Base-by-base conservation (phyloP, 2,113 vertebrate genomes). In the Charadrius vociferus region DNA sequence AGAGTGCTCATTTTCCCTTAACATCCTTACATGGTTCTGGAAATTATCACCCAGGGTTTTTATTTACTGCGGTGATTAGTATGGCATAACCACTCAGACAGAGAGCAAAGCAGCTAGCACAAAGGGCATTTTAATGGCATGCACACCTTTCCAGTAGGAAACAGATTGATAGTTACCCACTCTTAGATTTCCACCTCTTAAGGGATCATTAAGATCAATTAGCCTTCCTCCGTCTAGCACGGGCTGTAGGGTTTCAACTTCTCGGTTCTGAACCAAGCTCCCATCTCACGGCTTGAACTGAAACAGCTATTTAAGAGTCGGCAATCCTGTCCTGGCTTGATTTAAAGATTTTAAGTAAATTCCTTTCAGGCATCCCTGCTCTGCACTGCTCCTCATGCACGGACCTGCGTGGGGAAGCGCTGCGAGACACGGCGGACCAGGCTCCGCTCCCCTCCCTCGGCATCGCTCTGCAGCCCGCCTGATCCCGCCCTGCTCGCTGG, bases 391-490 rank as follows among this genome's bases (percentile, higher is more conserved):
- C 53, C n/a, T 30, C 39, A 1, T 2, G 10, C 75, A 1, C 1
- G 14, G 66, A 2, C 6, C 47, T 18, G 49, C 49, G 0, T 2
- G 2, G 26, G 72, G 73, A 10, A 20, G 23, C 9, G 4, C 12
- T 7, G 34, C 2, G 0, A 10, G 39, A 1, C 34, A 0, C 2
- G 1, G 43, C 77, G 22, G 32, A 14, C 10, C 16, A 9, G 14
- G 91, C 39, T 56, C 37, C 85, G 34, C 0, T 18, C 5, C 6
- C 55, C 23, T 41, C 79, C 58, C 0, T 0, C 7, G 61, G 32
- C 71, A 14, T 3, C 47, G 0, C 70, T 18, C 3, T 14, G 18
- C 37, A 15, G 7, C 67, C 67, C 4, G 74, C 36, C 49, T 36
- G 4, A 16, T 8, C 58, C 70, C 52, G 52, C 52, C 62, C 56